A percentile compares a stretch with the other conserved stretches of the same genome.
phyloP scores from a whole-genome alignment of 2,797 vertebrate genomes.

The Moxostoma hubbsi region DNA sequence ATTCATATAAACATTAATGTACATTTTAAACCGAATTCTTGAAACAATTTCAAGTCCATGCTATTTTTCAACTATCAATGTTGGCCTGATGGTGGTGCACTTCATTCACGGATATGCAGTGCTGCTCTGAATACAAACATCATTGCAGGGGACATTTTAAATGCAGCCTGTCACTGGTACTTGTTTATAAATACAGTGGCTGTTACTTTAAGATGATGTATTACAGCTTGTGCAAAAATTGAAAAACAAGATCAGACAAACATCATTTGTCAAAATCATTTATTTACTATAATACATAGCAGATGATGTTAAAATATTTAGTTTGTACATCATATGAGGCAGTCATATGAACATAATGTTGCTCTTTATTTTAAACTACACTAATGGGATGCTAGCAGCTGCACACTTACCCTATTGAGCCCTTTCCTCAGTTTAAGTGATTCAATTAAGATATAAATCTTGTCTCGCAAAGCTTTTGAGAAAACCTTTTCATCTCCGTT shows the following conservation, averaged over 20 bases:
- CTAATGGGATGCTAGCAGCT: constrained; percentile 83
- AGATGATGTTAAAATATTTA: constrained; percentile 83
- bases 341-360: constrained; percentile 81
- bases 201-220: not conserved
- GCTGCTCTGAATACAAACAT: not conserved
- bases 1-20: too few species aligned
- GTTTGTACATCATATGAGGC: constrained; percentile 83
- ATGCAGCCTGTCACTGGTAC: not conserved
- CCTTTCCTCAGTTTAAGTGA: constrained; percentile 54
- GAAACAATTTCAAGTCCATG: too few species aligned
- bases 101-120: not conserved
- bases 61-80: too few species aligned
- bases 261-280: constrained; percentile 89
- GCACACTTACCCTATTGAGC: constrained; percentile 63
- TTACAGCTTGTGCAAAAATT: not conserved
- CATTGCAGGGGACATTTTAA: not conserved
- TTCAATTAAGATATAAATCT: constrained; percentile 52
- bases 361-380: constrained; percentile 76
- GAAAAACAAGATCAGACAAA: constrained; percentile 26
- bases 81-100: not conserved
- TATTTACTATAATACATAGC: constrained; percentile 93
- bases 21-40: too few species aligned
- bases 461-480: constrained; percentile 55
- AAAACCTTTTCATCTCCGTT: constrained; percentile 51
- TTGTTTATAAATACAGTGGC: not conserved